These are phyloP conservation scores for Dexiosoma caninum DNA, from an alignment of 2,888 invertebrate species.

Conservation along the genomic window DNA sequence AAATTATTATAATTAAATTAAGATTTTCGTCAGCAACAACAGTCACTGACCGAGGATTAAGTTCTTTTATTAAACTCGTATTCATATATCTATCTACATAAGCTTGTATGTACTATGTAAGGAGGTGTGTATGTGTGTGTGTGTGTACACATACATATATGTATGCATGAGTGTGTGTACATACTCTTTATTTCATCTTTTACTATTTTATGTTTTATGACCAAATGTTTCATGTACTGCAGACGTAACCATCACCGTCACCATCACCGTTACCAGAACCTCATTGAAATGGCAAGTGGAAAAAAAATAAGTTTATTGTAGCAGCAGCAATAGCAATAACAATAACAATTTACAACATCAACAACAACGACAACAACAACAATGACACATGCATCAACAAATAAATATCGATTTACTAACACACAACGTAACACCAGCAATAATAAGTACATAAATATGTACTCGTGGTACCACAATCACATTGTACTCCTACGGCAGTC, in stretches of 20 bases:
- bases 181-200: background rate
- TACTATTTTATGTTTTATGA: conserved; percentile 22
- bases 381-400: conserved; percentile 23
- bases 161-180: background rate
- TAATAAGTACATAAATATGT: too few relatives aligned
- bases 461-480: conserved; percentile 8
- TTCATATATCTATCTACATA: background rate
- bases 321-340: background rate
- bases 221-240: conserved; percentile 22
- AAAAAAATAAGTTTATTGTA: conserved; percentile 15
- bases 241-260: conserved; percentile 18
- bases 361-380: background rate
- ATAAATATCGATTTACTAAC: conserved; percentile 58
- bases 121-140: background rate
- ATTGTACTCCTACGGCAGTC: conserved; percentile 22
- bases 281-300: conserved; percentile 50
- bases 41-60: conserved; percentile 50
- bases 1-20: conserved; percentile 29
- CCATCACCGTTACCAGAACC: too few relatives aligned
- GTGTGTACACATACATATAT: background rate
- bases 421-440: conserved; percentile 4
- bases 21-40: conserved; percentile 24
- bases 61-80: background rate
- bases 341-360: conserved; percentile 1
- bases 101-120: too few relatives aligned